A percentile compares a stretch with the other conserved stretches of the same genome.
phyloP scores from a whole-genome alignment of 2,797 vertebrate genomes.

The Bufotes viridis region DNA sequence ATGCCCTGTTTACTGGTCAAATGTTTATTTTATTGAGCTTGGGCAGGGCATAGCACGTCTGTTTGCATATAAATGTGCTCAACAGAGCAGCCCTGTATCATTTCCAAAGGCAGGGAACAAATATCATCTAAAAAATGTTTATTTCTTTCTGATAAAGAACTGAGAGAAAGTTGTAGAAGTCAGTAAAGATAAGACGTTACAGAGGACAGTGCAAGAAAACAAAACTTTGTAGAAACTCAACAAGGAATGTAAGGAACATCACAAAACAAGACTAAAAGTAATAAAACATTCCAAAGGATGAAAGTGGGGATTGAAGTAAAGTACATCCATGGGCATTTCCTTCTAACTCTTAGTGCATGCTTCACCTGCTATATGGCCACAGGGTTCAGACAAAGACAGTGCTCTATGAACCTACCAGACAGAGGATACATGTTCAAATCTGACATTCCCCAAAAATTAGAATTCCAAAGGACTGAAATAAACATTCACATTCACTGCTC shows the following conservation, averaged over 20 bases:
- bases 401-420: conserved; percentile 6
- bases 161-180: not conserved
- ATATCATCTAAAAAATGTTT: not conserved
- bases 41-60: too few relatives aligned
- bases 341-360: conserved; percentile 12
- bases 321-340: conserved; percentile 36
- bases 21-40: too few relatives aligned
- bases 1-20: too few relatives aligned
- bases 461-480: not conserved
- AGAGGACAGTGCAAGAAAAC: not conserved
- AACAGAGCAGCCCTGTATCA: not conserved
- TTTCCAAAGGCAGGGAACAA: not conserved
- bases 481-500: not conserved
- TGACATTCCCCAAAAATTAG: not conserved
- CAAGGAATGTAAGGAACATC: not conserved
- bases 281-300: conserved; percentile 45
- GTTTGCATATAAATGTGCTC: not conserved
- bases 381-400: conserved; percentile 12
- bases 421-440: not conserved
- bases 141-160: not conserved
- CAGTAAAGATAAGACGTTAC: not conserved
- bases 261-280: conserved; percentile 22
- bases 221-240: conserved; percentile 2
- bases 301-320: not conserved
- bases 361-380: not conserved